These are phyloP conservation scores for Callospermophilus lateralis DNA, from an alignment of 2,113 vertebrate genomes.

Conservation along the genomic window DNA sequence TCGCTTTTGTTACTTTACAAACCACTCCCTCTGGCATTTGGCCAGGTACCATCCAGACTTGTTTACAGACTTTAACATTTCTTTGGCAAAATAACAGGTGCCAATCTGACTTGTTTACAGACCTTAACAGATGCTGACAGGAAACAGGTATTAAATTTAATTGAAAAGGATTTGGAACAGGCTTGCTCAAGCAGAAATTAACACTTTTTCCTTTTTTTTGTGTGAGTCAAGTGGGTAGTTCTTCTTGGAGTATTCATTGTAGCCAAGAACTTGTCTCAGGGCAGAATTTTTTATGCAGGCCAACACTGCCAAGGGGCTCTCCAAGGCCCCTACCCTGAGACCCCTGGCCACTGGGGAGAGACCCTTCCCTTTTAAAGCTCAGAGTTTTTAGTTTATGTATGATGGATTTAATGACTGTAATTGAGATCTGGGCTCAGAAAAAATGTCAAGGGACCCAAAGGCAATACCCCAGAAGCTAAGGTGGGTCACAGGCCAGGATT, in stretches of 20 bases:
- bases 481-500: background rate
- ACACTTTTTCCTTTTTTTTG: too few species aligned
- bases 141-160: background rate
- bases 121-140: too few species aligned
- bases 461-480: too few species aligned
- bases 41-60: too few species aligned
- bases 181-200: background rate
- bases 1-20: too few species aligned
- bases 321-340: too few species aligned
- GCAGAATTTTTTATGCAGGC: background rate
- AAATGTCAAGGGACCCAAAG: too few species aligned
- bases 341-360: background rate
- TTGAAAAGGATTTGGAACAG: background rate
- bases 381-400: background rate
- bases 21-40: too few species aligned
- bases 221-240: background rate
- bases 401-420: background rate
- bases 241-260: background rate
- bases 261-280: background rate
- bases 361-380: too few species aligned
- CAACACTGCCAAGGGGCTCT: background rate
- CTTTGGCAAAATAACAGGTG: too few species aligned
- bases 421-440: background rate
- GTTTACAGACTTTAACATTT: too few species aligned
- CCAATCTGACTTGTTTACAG: too few species aligned